Percentiles rank a stretch among this genome's conserved stretches.
These are phyloP conservation scores for Synanthedon vespiformis DNA, from an alignment of 2,888 invertebrate species.

Conservation along the genomic window DNA sequence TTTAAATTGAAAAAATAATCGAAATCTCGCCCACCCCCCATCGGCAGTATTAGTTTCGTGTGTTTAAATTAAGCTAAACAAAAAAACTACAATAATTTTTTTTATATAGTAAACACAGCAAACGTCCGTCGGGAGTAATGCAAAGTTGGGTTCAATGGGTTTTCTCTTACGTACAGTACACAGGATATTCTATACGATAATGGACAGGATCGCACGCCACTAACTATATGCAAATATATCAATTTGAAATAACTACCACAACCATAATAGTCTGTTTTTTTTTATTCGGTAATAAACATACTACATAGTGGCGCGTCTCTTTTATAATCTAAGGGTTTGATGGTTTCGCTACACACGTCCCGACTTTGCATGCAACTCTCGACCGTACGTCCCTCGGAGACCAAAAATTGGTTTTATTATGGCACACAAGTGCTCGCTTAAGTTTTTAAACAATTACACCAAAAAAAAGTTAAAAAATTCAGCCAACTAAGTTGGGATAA, in stretches of 20 bases:
- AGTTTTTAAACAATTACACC: slow-evolving; percentile 14
- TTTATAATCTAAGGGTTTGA: slow-evolving; percentile 12
- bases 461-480: slow-evolving; percentile 38
- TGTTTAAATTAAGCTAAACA: slow-evolving; percentile 67
- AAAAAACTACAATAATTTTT: slow-evolving; percentile 28
- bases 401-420: slow-evolving; percentile 22
- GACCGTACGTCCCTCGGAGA: slow-evolving; percentile 23
- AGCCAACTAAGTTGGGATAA: slow-evolving; percentile 65
- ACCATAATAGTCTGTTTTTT: slow-evolving; percentile 59
- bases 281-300: slow-evolving; percentile 36
- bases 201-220: slow-evolving; percentile 32
- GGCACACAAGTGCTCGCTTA: slow-evolving; percentile 36
- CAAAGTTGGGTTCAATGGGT: slow-evolving; percentile 14
- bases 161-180: too few species aligned
- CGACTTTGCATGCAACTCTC: slow-evolving; percentile 26
- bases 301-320: slow-evolving; percentile 42
- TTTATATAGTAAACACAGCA: slow-evolving; percentile 16
- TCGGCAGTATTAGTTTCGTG: slow-evolving; percentile 15
- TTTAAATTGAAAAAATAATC: slow-evolving; percentile 45
- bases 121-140: slow-evolving; percentile 21
- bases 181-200: slow-evolving; percentile 13
- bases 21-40: slow-evolving; percentile 22
- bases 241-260: slow-evolving; percentile 68
- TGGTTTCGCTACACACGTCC: slow-evolving; percentile 25
- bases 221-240: slow-evolving; percentile 52